Conservation (phyloP, 2,113 vertebrate genomes). For the Vulpes ferrilata region DNA sequence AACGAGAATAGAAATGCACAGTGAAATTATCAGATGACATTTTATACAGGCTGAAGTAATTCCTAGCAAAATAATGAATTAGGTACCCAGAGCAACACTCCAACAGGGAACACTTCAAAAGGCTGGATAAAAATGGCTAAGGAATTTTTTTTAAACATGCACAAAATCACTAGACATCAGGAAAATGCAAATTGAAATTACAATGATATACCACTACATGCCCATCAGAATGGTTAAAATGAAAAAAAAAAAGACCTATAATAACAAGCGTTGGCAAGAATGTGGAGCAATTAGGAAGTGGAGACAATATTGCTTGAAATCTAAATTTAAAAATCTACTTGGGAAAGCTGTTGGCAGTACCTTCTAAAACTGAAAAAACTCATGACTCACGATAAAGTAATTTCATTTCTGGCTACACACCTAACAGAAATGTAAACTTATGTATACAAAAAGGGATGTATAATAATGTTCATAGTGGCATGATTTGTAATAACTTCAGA, state of each 20-base stretch:
- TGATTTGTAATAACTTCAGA: slow-evolving; percentile 30
- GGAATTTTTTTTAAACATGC: background rate
- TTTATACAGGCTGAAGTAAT: background rate
- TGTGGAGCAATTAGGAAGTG: background rate
- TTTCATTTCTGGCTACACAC: background rate
- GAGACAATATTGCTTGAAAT: background rate
- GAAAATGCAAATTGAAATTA: background rate
- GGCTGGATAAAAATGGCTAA: background rate
- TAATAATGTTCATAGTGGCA: background rate
- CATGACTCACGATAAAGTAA: background rate
- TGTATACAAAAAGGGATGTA: background rate
- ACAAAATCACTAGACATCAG: background rate
- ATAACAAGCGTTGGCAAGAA: background rate
- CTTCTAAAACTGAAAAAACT: background rate
- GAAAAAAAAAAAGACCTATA: slow-evolving; percentile 32
- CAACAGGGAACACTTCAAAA: background rate
- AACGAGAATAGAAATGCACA: background rate
- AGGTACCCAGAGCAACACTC: background rate
- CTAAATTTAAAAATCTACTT: background rate
- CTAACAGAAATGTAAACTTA: background rate
- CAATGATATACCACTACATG: background rate
- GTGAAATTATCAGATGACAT: background rate
- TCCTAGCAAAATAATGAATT: background rate
- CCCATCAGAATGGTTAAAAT: background rate
- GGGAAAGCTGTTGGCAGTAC: background rate